Base-by-base conservation (phyloP, 2,888 invertebrate genomes). In the Timandra comae region DNA sequence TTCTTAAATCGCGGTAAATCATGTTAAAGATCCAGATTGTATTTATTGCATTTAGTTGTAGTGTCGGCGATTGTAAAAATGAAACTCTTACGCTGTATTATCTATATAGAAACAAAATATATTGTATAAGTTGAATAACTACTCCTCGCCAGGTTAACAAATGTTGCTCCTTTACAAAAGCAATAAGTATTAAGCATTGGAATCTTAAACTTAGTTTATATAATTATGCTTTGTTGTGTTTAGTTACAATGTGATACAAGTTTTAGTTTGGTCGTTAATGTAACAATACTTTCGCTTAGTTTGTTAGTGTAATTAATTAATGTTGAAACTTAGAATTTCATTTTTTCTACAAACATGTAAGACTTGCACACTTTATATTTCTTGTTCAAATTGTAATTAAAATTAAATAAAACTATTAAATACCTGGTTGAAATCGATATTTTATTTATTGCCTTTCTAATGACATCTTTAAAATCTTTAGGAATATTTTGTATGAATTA, bases 31-130 rank as follows among this genome's bases (percentile, higher is more conserved):
- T 58, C 56, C 62, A 67, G 61, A 67, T 63, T 75, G 68, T 81
- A 82, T 84, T 81, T 82, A 82, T 80, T 81, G 82, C 84, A 81
- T 85, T 84, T 84, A 82, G 81, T 64, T 70, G 60, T 70, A 67
- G 73, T 47, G 16, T 16, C 16, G 63, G 69, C 67, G 61, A 74
- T 63, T 82, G 82, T 84, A 79, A 74, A 80, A 78, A 76, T 54
- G 68, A 72, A 62, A 63, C 42, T 34, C 35, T 25, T 25, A 25
- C 12, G 8, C 7, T 57, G 66, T 68, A 69, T 49, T 48, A 52
- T 54, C 49, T 63, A 64, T 58, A 70, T 63, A 69, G 56, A 64
- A 69, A 69, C 64, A 68, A 68, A n/a, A 65, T 63, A 44, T 68
- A 68, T 60, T 55, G 55, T 50, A 46, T 64, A 70, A 69, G 64